phyloP scores from a whole-genome alignment of 2,888 invertebrate species.

The Apamea crenata region DNA sequence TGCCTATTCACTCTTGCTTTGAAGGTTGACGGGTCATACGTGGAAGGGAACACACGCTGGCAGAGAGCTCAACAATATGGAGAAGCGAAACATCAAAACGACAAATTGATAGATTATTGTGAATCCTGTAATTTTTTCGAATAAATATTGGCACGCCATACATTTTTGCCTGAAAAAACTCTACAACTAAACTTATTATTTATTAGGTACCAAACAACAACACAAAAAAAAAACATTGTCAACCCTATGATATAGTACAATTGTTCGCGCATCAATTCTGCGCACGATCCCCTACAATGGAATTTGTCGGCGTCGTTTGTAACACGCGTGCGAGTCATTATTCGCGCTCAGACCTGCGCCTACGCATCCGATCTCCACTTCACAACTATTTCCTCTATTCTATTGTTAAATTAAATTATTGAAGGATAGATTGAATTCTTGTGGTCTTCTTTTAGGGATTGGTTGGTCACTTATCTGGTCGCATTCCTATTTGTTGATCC shows the following conservation, averaged over 20 bases:
- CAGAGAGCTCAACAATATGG: background rate
- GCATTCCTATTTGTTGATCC: background rate
- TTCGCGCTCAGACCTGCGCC: constrained; percentile 72
- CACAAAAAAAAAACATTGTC: constrained; percentile 10
- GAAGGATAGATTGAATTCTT: constrained; percentile 37
- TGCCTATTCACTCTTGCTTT: background rate
- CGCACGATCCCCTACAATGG: constrained; percentile 75
- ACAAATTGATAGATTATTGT: background rate
- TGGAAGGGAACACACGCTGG: background rate
- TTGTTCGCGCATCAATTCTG: constrained; percentile 72
- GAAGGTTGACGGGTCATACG: background rate
- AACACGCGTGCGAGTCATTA: constrained; percentile 74
- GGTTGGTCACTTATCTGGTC: background rate
- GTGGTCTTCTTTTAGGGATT: constrained; percentile 1
- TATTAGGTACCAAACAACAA: background rate
- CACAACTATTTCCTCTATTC: constrained; percentile 61
- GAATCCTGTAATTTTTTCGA: background rate
- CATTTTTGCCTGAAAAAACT: background rate
- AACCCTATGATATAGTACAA: constrained; percentile 56
- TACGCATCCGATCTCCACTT: constrained; percentile 65
- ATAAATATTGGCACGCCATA: background rate
- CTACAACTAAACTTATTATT: background rate
- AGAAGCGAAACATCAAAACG: background rate
- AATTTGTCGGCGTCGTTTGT: constrained; percentile 71
- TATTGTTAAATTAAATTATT: constrained; percentile 52